Base-by-base conservation (phyloP, 1,140 invertebrate species). In the Diorhabda carinulata region DNA sequence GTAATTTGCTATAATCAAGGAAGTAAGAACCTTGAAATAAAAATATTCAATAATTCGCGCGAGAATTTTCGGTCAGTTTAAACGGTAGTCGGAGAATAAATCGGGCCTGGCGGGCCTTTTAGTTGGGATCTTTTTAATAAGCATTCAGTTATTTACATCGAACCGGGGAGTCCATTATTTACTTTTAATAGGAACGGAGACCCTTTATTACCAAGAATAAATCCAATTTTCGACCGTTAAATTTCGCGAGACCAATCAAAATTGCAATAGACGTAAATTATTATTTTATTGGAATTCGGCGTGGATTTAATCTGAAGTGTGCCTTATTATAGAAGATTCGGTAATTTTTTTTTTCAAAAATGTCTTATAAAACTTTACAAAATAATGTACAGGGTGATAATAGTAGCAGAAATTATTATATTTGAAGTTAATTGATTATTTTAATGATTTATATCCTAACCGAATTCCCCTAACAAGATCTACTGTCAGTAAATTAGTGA, bases 121-220 rank as follows among this genome's bases (percentile, higher is more conserved):
- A 42, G 43, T 57, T 25, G 5, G 10, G 52, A 7, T 47, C 70
- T 64, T 67, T 65, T 62, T 74, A 74, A 73, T 71, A 73, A 74
- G 73, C 68, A 72, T 66, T 73, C 72, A 73, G 72, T 75, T 75
- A 75, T 75, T 75, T 75, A 75, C 74, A 73, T 75, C 74, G 68
- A n/a, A 6, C 63, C 69, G 40, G 70, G 73, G 71, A 72, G 72
- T 75, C 74, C 72, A 75, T 75, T 75, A 75, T 75, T 75, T 75
- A 75, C 74, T 75, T 75, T 75, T 75, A 75, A 75, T 75, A 73
- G 72, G 70, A 75, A 75, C 72, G 71, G 59, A 61, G 66, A 72
- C 66, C 67, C 64, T 73, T 75, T 75, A 71, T 73, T 73, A 60
- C 45, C 63, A 57, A 61, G 69, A 72, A 74, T 74, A 74, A 74